Base-by-base conservation (phyloP, 92 coral and sea anemone species). In the Scolanthus callimorphus region DNA sequence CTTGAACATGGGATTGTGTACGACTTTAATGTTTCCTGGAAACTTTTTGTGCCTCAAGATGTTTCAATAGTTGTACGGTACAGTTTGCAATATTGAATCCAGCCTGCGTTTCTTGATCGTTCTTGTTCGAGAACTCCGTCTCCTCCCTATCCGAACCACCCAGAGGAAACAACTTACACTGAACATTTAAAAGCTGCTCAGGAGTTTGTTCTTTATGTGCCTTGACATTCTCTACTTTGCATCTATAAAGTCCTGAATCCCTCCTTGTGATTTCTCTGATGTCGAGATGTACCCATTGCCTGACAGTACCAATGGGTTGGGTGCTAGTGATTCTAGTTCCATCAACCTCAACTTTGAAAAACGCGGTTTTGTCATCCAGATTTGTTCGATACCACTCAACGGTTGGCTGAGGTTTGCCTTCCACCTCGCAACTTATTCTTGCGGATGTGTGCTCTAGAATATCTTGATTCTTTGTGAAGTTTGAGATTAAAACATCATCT, bases 371-470 rank as follows among this genome's bases (percentile, higher is more conserved):
- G n/a, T n/a, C n/a, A n/a, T n/a, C n/a, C n/a, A n/a, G n/a, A n/a
- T n/a, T n/a, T n/a, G n/a, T n/a, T n/a, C n/a, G n/a, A 26, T 56
- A 22, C 71, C 77, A 51, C 9, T 12, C 39, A 37, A 62, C 49
- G 34, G 19, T 10, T 31, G 80, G 65, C 15, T 39, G 28, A 11
- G 80, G 80, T 31, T 63, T 73, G 57, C 82, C 68, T 13, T 34
- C 49, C 10, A 56, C 29, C 23, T 20, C 27, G n/a, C 74, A 69
- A 9, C 47, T 20, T 31, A 69, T 60, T 28, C 30, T 62, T 19
- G 53, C 76, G n/a, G n/a, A n/a, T n/a, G n/a, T n/a, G n/a, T n/a
- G n/a, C n/a, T n/a, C n/a, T n/a, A n/a, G n/a, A n/a, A n/a, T n/a
- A n/a, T n/a, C n/a, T n/a, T n/a, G n/a, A n/a, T n/a, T n/a, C n/a